Base-by-base conservation (phyloP, 2,113 vertebrate genomes). In the Erpornis zantholeuca region DNA sequence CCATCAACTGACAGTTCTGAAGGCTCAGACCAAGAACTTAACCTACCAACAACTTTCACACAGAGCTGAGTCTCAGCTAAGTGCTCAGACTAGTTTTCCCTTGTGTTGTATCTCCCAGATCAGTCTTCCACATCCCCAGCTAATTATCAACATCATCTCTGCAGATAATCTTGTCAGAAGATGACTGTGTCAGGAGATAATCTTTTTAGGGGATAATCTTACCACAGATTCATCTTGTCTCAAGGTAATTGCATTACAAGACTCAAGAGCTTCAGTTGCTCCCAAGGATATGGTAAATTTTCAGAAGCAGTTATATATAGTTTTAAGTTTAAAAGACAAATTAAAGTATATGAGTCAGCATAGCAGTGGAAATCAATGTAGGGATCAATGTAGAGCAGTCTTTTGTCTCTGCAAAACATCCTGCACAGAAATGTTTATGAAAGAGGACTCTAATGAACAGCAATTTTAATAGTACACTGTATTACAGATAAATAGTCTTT, bases 131-230 rank as follows among this genome's bases (percentile, higher is more conserved):
- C 25, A 91, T 88, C 64, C 36, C 72, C 82, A 79, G 59, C 54
- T 96, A 92, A 91, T 96, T 94, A 82, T 80, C 95, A 91, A 70
- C 60, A 88, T 92, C 24, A 85, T 88, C 70, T 96, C 57, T 57
- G 59, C 40, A 81, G 63, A 91, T 92, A 97, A 95, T 94, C 79
- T 91, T 97, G 73, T 92, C 85, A 92, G 24, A 90, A 63, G 47
- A 92, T 94, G 85, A 79, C 60, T 47, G 56, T 52, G 69, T 73
- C 82, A 95, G 54, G 59, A 85, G 71, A 95, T 95, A 96, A 96
- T 96, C 84, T 96, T 96, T 91, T 96, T 71, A 92, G 72, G 63
- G 80, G 69, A 94, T 96, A 94, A 97, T 96, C 83, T 94, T 81
- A 80, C 73, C 79, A 66, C 72, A 60, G 40, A 86, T 82, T 96